These are phyloP conservation scores for Eledone cirrhosa DNA, from an alignment of 2,888 invertebrate genomes.

Conservation along the genomic window DNA sequence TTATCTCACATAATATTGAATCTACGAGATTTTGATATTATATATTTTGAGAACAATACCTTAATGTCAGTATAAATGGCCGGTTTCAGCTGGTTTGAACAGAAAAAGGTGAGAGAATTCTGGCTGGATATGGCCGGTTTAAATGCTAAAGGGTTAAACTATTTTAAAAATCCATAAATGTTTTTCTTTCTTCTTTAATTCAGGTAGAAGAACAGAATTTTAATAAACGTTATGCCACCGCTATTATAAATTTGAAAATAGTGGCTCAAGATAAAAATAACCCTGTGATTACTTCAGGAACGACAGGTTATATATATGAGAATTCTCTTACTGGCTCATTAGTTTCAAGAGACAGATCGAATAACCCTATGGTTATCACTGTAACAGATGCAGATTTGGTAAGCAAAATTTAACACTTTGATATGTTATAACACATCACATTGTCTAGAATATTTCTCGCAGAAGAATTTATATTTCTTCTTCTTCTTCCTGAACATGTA, in stretches of 20 bases:
- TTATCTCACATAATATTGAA: no score
- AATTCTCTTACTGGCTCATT: slow-evolving; percentile 45
- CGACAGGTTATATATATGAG: slow-evolving; percentile 50
- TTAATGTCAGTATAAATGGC: no score
- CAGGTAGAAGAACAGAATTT: slow-evolving; percentile 47
- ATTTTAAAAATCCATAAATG: background rate
- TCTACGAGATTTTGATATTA: no score
- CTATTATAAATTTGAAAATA: slow-evolving; percentile 46
- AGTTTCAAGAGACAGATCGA: slow-evolving; percentile 34
- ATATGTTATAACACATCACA: no score
- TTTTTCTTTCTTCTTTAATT: slow-evolving; percentile 15
- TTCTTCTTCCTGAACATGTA: no score
- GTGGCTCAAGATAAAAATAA: slow-evolving; percentile 44
- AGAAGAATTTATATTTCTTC: no score
- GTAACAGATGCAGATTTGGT: slow-evolving; percentile 56
- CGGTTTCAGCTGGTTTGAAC: no score
- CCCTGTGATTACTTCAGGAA: slow-evolving; percentile 43
- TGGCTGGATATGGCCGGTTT: no score
- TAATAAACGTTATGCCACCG: slow-evolving; percentile 42
- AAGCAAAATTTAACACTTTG: slow-evolving; percentile 32
- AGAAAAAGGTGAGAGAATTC: no score
- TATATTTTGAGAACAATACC: no score
- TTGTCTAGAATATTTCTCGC: no score
- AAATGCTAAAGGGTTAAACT: no score
- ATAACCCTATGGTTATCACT: slow-evolving; percentile 38